Conservation (phyloP, 2,888 invertebrate species). For the Adineta ricciae region DNA sequence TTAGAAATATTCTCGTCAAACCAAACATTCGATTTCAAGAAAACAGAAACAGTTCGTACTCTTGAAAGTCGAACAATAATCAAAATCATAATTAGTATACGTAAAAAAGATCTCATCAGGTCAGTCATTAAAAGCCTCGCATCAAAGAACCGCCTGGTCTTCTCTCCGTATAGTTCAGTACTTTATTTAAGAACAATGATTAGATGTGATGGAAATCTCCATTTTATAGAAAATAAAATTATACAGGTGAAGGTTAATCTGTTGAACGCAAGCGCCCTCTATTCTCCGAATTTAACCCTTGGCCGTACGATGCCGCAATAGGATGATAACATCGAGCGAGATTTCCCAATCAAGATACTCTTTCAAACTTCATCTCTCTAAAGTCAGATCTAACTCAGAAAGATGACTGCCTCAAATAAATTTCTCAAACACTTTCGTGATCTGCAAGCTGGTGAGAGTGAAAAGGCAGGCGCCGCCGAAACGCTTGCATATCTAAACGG, state of each 20-base stretch:
- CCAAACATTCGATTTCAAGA: too few relatives aligned
- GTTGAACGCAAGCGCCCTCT: background rate
- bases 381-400: background rate
- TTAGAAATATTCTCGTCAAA: background rate
- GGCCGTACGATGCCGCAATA: background rate
- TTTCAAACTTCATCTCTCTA: background rate
- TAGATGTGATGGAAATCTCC: too few relatives aligned
- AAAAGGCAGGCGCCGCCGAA: background rate
- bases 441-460: constrained; percentile 17
- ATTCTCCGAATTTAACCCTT: background rate
- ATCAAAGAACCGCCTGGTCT: too few relatives aligned
- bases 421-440: background rate
- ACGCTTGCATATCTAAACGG: constrained; percentile 12
- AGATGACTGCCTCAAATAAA: background rate
- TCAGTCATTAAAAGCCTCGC: too few relatives aligned
- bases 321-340: background rate
- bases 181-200: too few relatives aligned
- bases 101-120: too few relatives aligned
- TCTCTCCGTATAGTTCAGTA: too few relatives aligned
- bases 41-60: too few relatives aligned
- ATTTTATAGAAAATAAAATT: too few relatives aligned
- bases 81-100: too few relatives aligned
- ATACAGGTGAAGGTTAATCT: too few relatives aligned
- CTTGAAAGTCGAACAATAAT: too few relatives aligned
- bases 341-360: background rate